Conservation (phyloP, 2,888 invertebrate genomes). For the Orchesella flavescens region DNA sequence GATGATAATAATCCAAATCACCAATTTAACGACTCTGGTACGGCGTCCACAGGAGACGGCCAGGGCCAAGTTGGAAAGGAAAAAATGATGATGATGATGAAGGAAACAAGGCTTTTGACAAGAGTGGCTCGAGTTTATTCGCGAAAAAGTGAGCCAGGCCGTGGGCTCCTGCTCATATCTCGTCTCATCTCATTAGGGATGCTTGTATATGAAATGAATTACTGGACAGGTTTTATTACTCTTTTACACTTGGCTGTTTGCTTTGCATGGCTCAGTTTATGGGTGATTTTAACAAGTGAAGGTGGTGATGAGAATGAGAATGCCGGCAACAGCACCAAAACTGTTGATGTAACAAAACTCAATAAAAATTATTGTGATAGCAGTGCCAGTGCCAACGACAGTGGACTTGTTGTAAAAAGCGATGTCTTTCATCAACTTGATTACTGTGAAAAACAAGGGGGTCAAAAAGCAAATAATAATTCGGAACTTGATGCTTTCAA, state of each 20-base stretch:
- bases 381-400: slow-evolving; percentile 42
- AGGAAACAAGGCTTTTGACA: slow-evolving; percentile 34
- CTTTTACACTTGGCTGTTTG: slow-evolving; percentile 66
- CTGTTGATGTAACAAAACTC: not conserved
- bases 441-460: not conserved
- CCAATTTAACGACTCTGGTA: slow-evolving; percentile 51
- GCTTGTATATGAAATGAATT: slow-evolving; percentile 67
- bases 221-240: slow-evolving; percentile 68
- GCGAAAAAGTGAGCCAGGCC: slow-evolving; percentile 59
- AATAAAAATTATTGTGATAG: slow-evolving; percentile 51
- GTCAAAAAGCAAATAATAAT: too few relatives aligned
- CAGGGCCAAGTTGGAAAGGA: slow-evolving; percentile 16
- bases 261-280: slow-evolving; percentile 66
- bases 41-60: slow-evolving; percentile 41
- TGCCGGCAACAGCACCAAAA: slow-evolving; percentile 22
- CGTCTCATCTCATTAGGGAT: slow-evolving; percentile 69
- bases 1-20: slow-evolving; percentile 49
- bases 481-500: too few relatives aligned
- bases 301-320: not conserved
- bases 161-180: slow-evolving; percentile 66
- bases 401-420: slow-evolving; percentile 52
- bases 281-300: slow-evolving; percentile 13
- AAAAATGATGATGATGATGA: slow-evolving; percentile 30
- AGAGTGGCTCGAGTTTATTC: slow-evolving; percentile 30
- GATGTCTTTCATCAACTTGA: slow-evolving; percentile 32